Conservation (phyloP, 2,797 vertebrate species). For the Premnoplex brunnescens region DNA sequence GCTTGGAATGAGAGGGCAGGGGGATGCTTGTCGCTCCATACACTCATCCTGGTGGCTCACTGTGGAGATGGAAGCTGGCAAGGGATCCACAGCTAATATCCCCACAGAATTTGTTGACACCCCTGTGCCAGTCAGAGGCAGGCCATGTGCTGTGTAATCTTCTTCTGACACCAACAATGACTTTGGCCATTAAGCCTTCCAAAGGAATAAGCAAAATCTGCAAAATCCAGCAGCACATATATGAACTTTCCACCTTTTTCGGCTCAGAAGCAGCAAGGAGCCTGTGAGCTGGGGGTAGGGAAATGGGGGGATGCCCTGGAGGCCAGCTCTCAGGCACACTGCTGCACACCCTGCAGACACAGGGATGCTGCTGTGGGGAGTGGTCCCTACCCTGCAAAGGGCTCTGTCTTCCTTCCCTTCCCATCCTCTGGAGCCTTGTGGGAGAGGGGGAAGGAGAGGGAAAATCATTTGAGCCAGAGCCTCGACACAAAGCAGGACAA, state of each 20-base stretch:
- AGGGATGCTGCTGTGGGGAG: neutral
- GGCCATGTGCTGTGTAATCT: neutral
- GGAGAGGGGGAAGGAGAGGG: neutral
- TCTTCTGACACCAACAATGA: rapidly evolving
- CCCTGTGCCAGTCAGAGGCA: neutral
- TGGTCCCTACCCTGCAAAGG: neutral
- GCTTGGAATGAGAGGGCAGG: neutral
- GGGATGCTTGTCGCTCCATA: neutral
- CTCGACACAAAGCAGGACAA: neutral
- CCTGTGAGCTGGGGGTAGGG: neutral
- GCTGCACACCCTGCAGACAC: neutral
- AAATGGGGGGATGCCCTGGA: neutral
- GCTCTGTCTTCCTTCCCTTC: neutral
- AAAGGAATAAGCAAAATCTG: neutral
- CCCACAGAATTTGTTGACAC: neutral
- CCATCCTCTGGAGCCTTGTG: neutral
- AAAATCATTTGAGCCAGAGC: neutral
- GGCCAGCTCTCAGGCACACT: neutral
- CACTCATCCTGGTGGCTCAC: neutral
- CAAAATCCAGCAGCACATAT: neutral
- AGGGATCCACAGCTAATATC: neutral
- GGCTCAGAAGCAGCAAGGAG: rapidly evolving
- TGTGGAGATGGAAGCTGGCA: neutral
- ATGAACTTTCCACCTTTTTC: neutral
- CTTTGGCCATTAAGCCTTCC: neutral